Evolutionary conservation across 53 echinoderm and acorn worm genomes (phyloP).

Genomic region (Echinarachnius parma): DNA sequence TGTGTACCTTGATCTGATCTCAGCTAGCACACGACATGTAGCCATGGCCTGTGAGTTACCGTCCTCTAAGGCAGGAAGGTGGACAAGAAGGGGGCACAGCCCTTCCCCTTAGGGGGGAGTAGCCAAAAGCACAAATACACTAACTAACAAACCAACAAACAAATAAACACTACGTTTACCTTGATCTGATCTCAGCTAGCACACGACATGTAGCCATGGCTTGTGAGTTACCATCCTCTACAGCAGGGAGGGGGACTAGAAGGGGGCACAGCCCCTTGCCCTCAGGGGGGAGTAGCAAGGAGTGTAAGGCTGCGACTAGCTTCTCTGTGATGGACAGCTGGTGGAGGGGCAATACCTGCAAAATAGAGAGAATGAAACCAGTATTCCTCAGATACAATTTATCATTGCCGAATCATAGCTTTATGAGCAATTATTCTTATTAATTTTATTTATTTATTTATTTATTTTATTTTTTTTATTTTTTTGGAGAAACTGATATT

Average conservation of each 20-base stretch:
- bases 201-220: constrained; percentile 84
- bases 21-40: constrained; percentile 63
- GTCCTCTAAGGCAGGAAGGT: constrained; percentile 55
- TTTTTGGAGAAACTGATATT: no score
- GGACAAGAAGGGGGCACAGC: constrained; percentile 55
- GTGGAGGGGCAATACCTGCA: constrained; percentile 64
- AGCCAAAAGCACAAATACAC: no score
- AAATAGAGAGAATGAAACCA: not conserved
- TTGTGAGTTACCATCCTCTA: constrained; percentile 66
- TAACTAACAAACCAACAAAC: no score
- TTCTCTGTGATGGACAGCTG: constrained; percentile 87
- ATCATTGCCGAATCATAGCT: not conserved
- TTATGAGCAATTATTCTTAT: no score
- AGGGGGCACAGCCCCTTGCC: constrained; percentile 72
- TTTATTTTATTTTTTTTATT: no score
- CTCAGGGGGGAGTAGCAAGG: constrained; percentile 63
- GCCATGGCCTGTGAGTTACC: constrained; percentile 69
- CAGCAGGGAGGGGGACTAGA: constrained; percentile 63
- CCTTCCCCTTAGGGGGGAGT: constrained; percentile 58
- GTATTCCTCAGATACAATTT: not conserved
- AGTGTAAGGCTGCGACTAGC: constrained; percentile 69
- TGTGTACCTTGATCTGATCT: constrained; percentile 76
- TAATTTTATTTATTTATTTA: no score
- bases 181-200: constrained; percentile 78
- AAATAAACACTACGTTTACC: constrained; percentile 63